Evolutionary conservation across 2,888 invertebrate species (phyloP).

Genomic region (Zhuqinia jingwanae): DNA sequence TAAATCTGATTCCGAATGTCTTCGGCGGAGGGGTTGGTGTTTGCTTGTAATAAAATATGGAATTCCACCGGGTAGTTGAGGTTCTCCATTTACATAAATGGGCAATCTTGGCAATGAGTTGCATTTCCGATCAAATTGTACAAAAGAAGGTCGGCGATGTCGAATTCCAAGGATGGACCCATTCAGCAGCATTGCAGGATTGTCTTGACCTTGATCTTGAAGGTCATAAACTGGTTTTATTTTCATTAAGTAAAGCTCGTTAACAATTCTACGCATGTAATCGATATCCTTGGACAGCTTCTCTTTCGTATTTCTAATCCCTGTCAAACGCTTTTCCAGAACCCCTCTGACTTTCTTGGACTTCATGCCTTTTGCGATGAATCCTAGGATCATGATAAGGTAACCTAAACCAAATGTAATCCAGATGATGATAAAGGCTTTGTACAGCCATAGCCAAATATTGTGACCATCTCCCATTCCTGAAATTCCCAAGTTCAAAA

Average conservation of each 20-base stretch:
- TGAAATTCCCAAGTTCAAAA: constrained; percentile 21
- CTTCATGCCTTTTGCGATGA: constrained; percentile 88
- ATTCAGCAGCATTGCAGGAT: not conserved
- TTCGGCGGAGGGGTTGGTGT: constrained; percentile 78
- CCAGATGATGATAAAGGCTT: constrained; percentile 92
- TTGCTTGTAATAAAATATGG: not conserved
- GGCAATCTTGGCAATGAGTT: constrained; percentile 81
- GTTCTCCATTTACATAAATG: constrained; percentile 16
- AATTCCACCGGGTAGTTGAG: not conserved
- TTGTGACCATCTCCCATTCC: constrained; percentile 78
- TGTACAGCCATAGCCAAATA: constrained; percentile 84
- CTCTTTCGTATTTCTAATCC: constrained; percentile 75
- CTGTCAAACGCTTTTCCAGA: constrained; percentile 76
- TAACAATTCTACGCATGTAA: constrained; percentile 87
- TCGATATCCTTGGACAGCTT: constrained; percentile 88
- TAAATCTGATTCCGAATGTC: constrained; percentile 88
- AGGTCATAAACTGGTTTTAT: constrained; percentile 83
- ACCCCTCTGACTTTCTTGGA: constrained; percentile 78
- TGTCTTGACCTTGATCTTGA: not conserved
- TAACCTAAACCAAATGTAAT: constrained; percentile 96
- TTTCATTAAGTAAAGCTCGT: constrained; percentile 91
- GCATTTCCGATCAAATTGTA: constrained; percentile 63
- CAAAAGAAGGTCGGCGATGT: constrained; percentile 61
- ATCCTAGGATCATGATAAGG: constrained; percentile 93
- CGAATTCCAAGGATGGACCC: not conserved